Base-by-base conservation (phyloP, 2,888 invertebrate species). In the Spodoptera picta region DNA sequence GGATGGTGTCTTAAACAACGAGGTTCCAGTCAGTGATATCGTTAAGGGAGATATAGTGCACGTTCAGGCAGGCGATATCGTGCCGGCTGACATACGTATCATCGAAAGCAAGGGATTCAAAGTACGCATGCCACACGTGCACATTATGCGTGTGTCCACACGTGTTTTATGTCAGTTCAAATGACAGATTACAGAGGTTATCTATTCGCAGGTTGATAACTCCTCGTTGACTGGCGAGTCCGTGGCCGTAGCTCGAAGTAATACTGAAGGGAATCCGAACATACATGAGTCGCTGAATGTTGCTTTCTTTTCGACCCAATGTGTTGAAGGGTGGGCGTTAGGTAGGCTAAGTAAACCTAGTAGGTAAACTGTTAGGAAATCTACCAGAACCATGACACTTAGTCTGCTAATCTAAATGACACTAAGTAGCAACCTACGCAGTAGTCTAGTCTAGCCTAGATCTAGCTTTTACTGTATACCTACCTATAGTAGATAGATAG, bases 61-160 rank as follows among this genome's bases (percentile, higher is more conserved):
- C 47, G 88, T 99, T 47, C 98, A 98, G 91, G 98, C 99, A 87
- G 99, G 99, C 77, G 99, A 99, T 91, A 96, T 99, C 82, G 97
- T 99, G 77, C 99, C 99, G 19, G 99, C 99, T 62, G 99, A 99
- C 92, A 97, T 99, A 86, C 96, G 99, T 81, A 97, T 99, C 84
- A 97, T 99, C 87, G 97, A 98, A 87, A 97, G 98, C 66, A 97
- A 98, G 89, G 98, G 98, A 85, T 99, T 99, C 92, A 99, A 93
- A 87, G 94, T 93, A 81, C 31, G 48, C 54, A 57, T 54, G 23
- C 12, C n/a, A 23, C 57, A 74, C 61, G 61, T 74, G 60, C 58
- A 44, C 41, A 51, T 54, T 46, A 46, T 24, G 31, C 46, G 46
- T 55, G 53, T 46, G 11, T 3, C 44, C 53, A 72, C 55, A 66